Evolutionary conservation across 2,888 invertebrate species (phyloP).

Genomic region (Mimas tiliae): DNA sequence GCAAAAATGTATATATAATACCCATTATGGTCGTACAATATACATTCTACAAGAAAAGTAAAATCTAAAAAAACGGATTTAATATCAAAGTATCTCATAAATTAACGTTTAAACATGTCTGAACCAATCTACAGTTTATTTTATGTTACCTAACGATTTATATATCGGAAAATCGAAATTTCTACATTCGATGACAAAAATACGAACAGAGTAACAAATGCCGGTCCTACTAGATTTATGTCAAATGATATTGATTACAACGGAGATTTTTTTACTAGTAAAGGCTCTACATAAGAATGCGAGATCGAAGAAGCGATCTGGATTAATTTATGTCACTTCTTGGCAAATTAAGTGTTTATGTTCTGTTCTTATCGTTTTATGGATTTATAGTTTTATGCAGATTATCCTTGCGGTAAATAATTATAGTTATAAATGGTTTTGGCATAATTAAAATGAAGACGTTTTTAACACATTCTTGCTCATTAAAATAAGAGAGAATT

Average conservation of each 20-base stretch:
- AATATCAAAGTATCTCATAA: not conserved
- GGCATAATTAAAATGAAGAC: not conserved
- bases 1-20: too few relatives aligned
- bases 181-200: conserved; percentile 59
- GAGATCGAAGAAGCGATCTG: conserved; percentile 49
- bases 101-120: not conserved
- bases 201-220: conserved; percentile 55
- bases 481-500: not conserved
- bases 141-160: conserved; percentile 35
- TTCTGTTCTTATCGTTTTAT: conserved; percentile 38
- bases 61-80: not conserved
- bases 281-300: conserved; percentile 47
- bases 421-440: too few relatives aligned
- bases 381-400: conserved; percentile 3
- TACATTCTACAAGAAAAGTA: too few relatives aligned
- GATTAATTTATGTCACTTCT: conserved; percentile 55
- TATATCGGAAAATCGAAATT: conserved; percentile 49
- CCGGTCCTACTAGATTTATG: conserved; percentile 67
- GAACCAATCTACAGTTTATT: conserved; percentile 23
- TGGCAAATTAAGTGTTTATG: conserved; percentile 51
- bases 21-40: too few relatives aligned
- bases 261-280: conserved; percentile 48
- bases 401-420: not conserved
- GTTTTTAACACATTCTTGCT: too few relatives aligned
- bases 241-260: conserved; percentile 68